phyloP scores from a whole-genome alignment of 2,888 invertebrate species.

The Mantis religiosa region DNA sequence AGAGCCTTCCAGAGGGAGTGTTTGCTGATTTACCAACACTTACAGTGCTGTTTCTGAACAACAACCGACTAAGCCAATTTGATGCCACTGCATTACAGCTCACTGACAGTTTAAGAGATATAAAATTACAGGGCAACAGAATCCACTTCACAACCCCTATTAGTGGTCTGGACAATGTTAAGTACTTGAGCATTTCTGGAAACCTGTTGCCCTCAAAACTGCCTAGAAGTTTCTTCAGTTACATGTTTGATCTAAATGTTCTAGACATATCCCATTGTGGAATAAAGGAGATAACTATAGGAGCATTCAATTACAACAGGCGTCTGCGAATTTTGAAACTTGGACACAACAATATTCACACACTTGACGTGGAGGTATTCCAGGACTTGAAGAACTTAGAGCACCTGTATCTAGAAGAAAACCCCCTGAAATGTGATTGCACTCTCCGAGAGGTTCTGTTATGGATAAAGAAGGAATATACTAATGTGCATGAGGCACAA shows the following conservation, averaged over 20 bases:
- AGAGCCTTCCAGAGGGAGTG: neutral
- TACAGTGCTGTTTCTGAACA: neutral
- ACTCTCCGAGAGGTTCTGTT: neutral
- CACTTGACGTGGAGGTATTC: no score
- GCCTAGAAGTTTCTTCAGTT: no score
- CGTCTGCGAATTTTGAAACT: no score
- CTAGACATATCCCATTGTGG: no score
- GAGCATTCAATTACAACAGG: no score
- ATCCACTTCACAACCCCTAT: neutral
- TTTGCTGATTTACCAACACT: neutral
- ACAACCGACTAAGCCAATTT: neutral
- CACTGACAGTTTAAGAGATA: neutral
- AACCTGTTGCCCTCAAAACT: neutral
- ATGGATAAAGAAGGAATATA: neutral
- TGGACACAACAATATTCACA: no score
- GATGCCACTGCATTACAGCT: neutral
- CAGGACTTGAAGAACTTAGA: no score
- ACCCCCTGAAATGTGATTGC: neutral
- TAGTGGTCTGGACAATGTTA: neutral
- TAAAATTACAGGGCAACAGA: neutral
- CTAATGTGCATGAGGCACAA: neutral
- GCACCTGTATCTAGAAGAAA: neutral
- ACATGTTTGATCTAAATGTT: no score
- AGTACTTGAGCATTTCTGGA: neutral
- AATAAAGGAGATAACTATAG: no score